A percentile compares a stretch with the other conserved stretches of the same genome.
phyloP scores from a whole-genome alignment of 1,140 invertebrate genomes.

The fruit fly (Drosophila melanogaster) region Release_6_plus_ISO1_MT NT_033777.3:9003001-9003500 shows the following conservation, averaged over 20 bases:
- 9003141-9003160: slow-evolving; percentile 12
- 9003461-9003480: slow-evolving; percentile 33
- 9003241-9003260: slow-evolving; percentile 33
- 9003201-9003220: slow-evolving; percentile 53
- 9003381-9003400: slow-evolving; percentile 33
- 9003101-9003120: slow-evolving; percentile 35
- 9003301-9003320: slow-evolving; percentile 61
- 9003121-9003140: slow-evolving; percentile 11
- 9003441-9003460: slow-evolving; percentile 58
- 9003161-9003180: slow-evolving; percentile 33
- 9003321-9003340: slow-evolving; percentile 62
- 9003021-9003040: slow-evolving; percentile 42
- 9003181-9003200: slow-evolving; percentile 44
- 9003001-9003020: slow-evolving; percentile 23
- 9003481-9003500: slow-evolving; percentile 11
- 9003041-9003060: not conserved
- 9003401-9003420: slow-evolving; percentile 73
- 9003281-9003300: slow-evolving; percentile 40
- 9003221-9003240: slow-evolving; percentile 61
- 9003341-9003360: slow-evolving; percentile 3
- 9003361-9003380: slow-evolving; percentile 33
- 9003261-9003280: slow-evolving; percentile 31
- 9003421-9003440: slow-evolving; percentile 65
- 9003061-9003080: not conserved
- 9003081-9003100: not conserved